phyloP scores from a whole-genome alignment of 2,113 vertebrate genomes.

The Periophthalmus modestus region DNA sequence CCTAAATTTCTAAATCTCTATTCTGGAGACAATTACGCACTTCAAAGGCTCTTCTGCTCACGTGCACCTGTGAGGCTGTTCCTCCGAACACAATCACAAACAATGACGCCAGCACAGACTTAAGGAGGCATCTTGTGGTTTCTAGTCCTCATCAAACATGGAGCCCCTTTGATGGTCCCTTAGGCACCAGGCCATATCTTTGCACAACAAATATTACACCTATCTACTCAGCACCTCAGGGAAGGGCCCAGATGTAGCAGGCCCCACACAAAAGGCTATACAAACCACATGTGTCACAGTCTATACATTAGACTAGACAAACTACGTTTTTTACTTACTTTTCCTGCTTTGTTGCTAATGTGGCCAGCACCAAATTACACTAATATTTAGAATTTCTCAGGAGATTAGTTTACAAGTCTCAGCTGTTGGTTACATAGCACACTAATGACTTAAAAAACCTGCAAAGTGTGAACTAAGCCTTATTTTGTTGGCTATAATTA shows the following conservation, averaged over 20 bases:
- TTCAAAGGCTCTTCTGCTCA: constrained; percentile 58
- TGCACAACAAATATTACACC: constrained; percentile 40
- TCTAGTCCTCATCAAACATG: constrained; percentile 27
- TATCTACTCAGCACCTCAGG: constrained; percentile 14
- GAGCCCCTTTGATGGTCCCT: constrained; percentile 36
- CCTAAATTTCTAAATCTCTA: constrained; percentile 7
- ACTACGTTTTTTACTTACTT: neutral
- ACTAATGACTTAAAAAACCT: neutral
- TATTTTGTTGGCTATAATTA: neutral
- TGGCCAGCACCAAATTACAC: neutral
- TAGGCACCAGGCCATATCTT: constrained; percentile 16
- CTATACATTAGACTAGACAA: neutral
- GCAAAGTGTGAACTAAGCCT: neutral
- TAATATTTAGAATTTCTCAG: neutral
- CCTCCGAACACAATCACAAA: constrained; percentile 20
- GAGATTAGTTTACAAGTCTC: neutral
- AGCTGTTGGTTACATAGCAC: neutral
- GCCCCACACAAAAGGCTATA: neutral
- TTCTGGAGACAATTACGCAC: constrained; percentile 50
- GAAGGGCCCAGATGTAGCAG: constrained; percentile 1
- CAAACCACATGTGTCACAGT: neutral
- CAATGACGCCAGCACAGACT: constrained; percentile 24
- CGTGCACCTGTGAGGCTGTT: constrained; percentile 42
- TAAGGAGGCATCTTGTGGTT: constrained; percentile 24
- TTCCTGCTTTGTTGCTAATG: neutral